Conservation (phyloP, 2,113 vertebrate genomes). For the Equus quagga region DNA sequence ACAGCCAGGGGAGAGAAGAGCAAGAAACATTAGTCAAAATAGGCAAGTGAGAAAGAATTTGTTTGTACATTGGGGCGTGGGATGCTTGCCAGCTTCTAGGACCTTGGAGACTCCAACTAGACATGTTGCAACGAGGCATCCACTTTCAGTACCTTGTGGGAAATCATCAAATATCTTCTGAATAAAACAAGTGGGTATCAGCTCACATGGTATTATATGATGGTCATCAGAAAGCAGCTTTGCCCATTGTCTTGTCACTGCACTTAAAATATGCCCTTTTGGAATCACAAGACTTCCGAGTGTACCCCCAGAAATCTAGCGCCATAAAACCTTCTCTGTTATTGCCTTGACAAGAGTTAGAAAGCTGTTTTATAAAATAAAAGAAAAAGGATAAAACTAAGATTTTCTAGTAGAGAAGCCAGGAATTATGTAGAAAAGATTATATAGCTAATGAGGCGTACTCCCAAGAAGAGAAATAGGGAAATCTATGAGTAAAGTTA, state of each 20-base stretch:
- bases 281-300: background rate
- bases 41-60: background rate
- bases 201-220: rapidly evolving
- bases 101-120: background rate
- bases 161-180: background rate
- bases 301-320: background rate
- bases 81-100: background rate
- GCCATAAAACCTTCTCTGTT: rapidly evolving
- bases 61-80: rapidly evolving
- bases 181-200: rapidly evolving
- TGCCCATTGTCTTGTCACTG: rapidly evolving
- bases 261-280: background rate
- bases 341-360: background rate
- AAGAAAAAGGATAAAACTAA: background rate
- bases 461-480: background rate
- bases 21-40: rapidly evolving
- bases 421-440: background rate
- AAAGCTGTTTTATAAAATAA: background rate
- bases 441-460: rapidly evolving
- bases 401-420: background rate
- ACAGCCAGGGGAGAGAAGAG: background rate
- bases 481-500: background rate
- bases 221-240: rapidly evolving
- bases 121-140: rapidly evolving
- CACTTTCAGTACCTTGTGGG: rapidly evolving